Base-by-base conservation (phyloP, 2,888 invertebrate genomes). In the Drosophila neotestacea region DNA sequence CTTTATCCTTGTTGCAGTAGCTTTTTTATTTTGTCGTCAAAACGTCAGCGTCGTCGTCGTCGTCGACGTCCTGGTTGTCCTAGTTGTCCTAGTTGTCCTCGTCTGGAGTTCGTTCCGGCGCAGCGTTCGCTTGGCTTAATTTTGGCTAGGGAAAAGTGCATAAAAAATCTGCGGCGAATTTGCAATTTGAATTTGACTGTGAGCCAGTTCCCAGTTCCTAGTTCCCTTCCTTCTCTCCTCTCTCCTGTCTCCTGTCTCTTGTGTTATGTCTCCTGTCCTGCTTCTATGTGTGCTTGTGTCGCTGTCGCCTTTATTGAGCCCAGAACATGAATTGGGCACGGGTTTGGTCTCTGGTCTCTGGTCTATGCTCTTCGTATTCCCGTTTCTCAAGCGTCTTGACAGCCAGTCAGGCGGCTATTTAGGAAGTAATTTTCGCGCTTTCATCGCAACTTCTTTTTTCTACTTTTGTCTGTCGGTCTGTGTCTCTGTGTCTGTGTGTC, bases 151-250 rank as follows among this genome's bases (percentile, higher is more conserved):
- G 85, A 84, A 88, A 84, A 86, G 81, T 84, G 88, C 87, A 84
- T 88, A 88, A 84, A 83, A 88, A 88, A 84, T 84, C 88, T 86
- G 88, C 84, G 86, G 87, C 81, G 84, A 84, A 83, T 88, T 84
- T 88, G 81, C 84, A 88, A 84, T 84, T 84, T 84, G 78, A 86
- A 86, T 84, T 88, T 70, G 80, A 70, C 83, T 84, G 72, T 66
- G 54, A 41, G 61, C 34, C 42, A 27, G 52, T 39, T 36, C 44
- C 41, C 52, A 38, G 52, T 56, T 2, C 4, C 42, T 22, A 36
- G 47, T 46, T n/a, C 7, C 54, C 28, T 13, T 48, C 34, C 6
- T 28, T 2, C 28, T 22, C 13, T 11, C 16, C 36, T 16, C 7
- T 7, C 36, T 39, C 16, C 30, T 4, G 9, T 39, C 9, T 47